Percentiles rank a stretch among this genome's conserved stretches.
Conservation (phyloP, 2,797 vertebrate genomes). For the Bufotes viridis region DNA sequence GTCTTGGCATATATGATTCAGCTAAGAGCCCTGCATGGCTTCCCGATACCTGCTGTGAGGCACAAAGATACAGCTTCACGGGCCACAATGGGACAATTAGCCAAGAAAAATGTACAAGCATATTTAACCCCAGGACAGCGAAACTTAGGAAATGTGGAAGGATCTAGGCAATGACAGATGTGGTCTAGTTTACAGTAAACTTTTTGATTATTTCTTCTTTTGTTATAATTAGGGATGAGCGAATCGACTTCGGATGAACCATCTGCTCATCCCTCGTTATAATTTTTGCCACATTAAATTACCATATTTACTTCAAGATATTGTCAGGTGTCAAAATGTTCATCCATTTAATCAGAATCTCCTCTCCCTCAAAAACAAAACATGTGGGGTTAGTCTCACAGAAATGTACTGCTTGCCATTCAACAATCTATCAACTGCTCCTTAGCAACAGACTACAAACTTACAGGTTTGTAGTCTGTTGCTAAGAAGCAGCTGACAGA, state of each 20-base stretch:
- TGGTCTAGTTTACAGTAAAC: background rate
- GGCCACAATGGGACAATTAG: slow-evolving; percentile 62
- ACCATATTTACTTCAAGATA: background rate
- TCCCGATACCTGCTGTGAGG: slow-evolving; percentile 26
- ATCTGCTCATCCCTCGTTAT: too few relatives aligned
- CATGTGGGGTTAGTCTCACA: background rate
- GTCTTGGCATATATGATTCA: slow-evolving; percentile 37
- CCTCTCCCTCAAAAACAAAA: background rate
- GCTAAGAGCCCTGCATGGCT: slow-evolving; percentile 56
- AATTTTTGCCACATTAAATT: background rate
- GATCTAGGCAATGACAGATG: background rate
- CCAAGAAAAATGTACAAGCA: slow-evolving; percentile 64
- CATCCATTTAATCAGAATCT: background rate
- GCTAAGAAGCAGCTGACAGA: background rate
- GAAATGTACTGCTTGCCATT: too few relatives aligned
- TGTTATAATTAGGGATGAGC: background rate
- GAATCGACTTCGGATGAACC: too few relatives aligned
- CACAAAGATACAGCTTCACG: slow-evolving; percentile 58
- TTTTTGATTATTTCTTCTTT: background rate
- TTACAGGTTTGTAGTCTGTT: background rate
- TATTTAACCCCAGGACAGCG: slow-evolving; percentile 51
- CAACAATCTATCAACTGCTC: too few relatives aligned
- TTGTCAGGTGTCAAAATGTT: background rate
- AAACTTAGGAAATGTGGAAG: slow-evolving; percentile 13
- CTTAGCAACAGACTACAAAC: background rate